phyloP scores from a whole-genome alignment of 1,140 invertebrate species.

The Drosophila ficusphila region DNA sequence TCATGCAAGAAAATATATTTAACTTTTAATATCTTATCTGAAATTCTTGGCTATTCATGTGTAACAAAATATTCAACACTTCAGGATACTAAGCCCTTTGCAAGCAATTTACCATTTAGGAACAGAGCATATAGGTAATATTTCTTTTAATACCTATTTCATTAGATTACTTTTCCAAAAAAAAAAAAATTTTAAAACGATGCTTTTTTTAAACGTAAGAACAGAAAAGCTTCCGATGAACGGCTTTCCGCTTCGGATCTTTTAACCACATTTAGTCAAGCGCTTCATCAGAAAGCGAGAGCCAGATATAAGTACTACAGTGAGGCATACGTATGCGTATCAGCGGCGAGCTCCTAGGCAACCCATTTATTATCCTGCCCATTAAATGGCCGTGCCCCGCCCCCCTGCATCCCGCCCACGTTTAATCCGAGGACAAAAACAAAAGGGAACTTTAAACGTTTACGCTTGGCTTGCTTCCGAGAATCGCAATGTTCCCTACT shows the following conservation, averaged over 20 bases:
- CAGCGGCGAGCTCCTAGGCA: neutral
- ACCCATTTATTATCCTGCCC: slow-evolving; percentile 19
- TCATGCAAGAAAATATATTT: too few species aligned
- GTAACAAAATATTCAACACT: too few species aligned
- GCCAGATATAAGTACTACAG: too few species aligned
- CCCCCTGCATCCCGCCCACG: slow-evolving; percentile 13
- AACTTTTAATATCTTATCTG: too few species aligned
- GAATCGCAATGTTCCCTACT: slow-evolving; percentile 49
- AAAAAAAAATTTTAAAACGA: too few species aligned
- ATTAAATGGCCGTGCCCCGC: slow-evolving; percentile 7
- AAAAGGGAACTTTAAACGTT: slow-evolving; percentile 50
- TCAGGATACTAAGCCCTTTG: too few species aligned
- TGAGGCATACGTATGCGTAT: slow-evolving; percentile 3
- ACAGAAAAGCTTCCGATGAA: neutral
- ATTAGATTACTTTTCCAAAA: too few species aligned
- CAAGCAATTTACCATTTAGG: too few species aligned
- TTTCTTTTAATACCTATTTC: too few species aligned
- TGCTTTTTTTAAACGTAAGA: neutral
- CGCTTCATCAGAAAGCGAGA: neutral
- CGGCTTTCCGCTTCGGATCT: neutral
- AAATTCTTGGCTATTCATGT: too few species aligned
- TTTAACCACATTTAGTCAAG: neutral
- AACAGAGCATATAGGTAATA: too few species aligned
- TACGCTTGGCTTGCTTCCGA: slow-evolving; percentile 53
- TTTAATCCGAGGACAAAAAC: slow-evolving; percentile 16